phyloP scores from a whole-genome alignment of 2,113 vertebrate species.

The Heterochromis multidens region DNA sequence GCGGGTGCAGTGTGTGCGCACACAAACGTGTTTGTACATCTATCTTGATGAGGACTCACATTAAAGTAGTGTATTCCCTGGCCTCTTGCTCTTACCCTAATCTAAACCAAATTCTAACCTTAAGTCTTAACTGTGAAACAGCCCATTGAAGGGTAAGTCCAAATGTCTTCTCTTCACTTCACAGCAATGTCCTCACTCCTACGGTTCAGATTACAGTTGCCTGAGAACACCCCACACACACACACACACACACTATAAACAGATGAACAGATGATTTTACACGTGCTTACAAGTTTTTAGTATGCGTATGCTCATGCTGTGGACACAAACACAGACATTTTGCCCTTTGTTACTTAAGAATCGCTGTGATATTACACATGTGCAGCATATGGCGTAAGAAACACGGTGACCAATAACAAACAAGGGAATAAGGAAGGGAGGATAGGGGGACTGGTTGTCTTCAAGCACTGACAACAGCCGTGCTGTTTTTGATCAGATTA shows the following conservation, averaged over 20 bases:
- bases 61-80: neutral
- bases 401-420: slow-evolving; percentile 48
- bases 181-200: neutral
- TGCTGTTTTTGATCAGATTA: slow-evolving; percentile 49
- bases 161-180: neutral
- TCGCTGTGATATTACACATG: slow-evolving; percentile 46
- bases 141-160: neutral
- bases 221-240: neutral
- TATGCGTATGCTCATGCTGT: slow-evolving; percentile 14
- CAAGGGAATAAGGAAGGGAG: neutral
- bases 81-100: neutral
- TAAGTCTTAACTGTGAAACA: neutral
- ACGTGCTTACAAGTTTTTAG: slow-evolving; percentile 6
- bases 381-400: slow-evolving; percentile 45
- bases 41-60: neutral
- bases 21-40: neutral
- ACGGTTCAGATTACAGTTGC: neutral
- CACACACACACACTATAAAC: neutral
- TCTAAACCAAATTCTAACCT: neutral
- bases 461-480: slow-evolving; percentile 35
- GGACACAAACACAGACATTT: slow-evolving; percentile 43
- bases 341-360: slow-evolving; percentile 39
- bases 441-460: neutral
- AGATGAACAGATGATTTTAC: slow-evolving; percentile 20
- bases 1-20: neutral